Evolutionary conservation across 2,888 invertebrate genomes (phyloP).

Genomic region (Perdita meconis): DNA sequence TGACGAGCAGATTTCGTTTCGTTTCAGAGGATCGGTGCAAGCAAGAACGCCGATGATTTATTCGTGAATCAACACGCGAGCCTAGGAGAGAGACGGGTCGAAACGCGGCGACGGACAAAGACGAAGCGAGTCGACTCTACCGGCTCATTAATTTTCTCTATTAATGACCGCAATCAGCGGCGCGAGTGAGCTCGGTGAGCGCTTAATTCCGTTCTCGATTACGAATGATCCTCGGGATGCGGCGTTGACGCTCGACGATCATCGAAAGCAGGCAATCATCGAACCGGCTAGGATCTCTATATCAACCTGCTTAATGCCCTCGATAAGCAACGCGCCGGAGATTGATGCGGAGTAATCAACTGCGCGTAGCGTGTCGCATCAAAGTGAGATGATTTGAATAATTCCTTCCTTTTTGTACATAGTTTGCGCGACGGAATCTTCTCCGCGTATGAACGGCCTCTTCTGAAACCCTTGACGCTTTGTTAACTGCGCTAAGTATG

Average conservation of each 20-base stretch:
- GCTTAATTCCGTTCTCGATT: slow-evolving; percentile 72
- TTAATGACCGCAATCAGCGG: slow-evolving; percentile 72
- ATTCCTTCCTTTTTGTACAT: neutral
- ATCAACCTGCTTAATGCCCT: slow-evolving; percentile 49
- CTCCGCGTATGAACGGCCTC: too few species aligned
- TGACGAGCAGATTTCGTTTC: slow-evolving; percentile 36
- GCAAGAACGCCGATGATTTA: slow-evolving; percentile 64
- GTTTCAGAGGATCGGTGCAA: slow-evolving; percentile 22
- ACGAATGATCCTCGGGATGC: slow-evolving; percentile 67
- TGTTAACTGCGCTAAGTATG: too few species aligned
- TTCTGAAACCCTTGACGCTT: too few species aligned
- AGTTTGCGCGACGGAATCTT: neutral
- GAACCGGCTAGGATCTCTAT: slow-evolving; percentile 65
- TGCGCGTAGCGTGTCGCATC: slow-evolving; percentile 6
- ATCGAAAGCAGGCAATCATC: slow-evolving; percentile 65
- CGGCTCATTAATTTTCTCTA: slow-evolving; percentile 72
- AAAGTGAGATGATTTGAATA: neutral
- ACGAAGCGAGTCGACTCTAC: slow-evolving; percentile 61
- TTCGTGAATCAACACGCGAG: slow-evolving; percentile 61
- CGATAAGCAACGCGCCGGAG: slow-evolving; percentile 18
- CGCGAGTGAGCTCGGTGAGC: slow-evolving; percentile 63
- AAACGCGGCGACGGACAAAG: slow-evolving; percentile 64
- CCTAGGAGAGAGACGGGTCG: slow-evolving; percentile 59
- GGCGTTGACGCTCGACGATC: slow-evolving; percentile 66
- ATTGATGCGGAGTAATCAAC: slow-evolving; percentile 40